Conservation (phyloP, 2,888 invertebrate genomes). For the Oligia strigilis region DNA sequence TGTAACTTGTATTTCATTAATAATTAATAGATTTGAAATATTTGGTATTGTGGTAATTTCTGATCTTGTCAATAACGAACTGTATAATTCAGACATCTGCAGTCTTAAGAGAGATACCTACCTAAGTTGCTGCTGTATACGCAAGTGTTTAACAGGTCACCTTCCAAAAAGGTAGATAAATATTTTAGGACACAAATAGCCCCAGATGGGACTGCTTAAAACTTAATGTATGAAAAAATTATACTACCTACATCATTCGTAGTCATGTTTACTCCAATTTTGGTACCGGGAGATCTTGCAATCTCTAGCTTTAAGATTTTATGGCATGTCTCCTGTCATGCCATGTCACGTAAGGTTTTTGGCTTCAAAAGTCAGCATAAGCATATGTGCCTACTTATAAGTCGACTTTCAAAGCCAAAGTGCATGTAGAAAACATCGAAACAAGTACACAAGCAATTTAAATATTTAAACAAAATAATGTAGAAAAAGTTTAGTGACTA, state of each 20-base stretch:
- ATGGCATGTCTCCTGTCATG: background rate
- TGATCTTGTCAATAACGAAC: slow-evolving; percentile 3
- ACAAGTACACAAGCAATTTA: slow-evolving; percentile 5
- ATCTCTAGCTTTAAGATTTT: background rate
- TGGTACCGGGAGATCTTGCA: background rate
- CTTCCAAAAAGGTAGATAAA: slow-evolving; percentile 3
- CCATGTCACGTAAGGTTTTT: background rate
- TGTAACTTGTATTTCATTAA: slow-evolving; percentile 31
- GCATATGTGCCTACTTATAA: background rate
- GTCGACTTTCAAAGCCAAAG: background rate
- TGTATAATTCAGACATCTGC: slow-evolving; percentile 1
- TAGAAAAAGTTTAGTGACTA: slow-evolving; percentile 13
- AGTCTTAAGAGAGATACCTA: background rate
- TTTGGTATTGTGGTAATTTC: slow-evolving; percentile 23
- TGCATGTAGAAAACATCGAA: background rate
- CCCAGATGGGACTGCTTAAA: background rate
- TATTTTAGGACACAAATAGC: background rate
- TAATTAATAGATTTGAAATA: slow-evolving; percentile 17
- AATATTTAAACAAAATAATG: slow-evolving; percentile 29
- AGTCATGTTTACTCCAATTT: background rate
- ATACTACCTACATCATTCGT: background rate
- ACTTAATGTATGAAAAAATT: background rate
- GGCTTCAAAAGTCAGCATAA: background rate
- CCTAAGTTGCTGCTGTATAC: background rate
- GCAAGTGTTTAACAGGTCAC: slow-evolving; percentile 41